Conservation (phyloP, 2,888 invertebrate genomes). For the Ennomos erosarius region DNA sequence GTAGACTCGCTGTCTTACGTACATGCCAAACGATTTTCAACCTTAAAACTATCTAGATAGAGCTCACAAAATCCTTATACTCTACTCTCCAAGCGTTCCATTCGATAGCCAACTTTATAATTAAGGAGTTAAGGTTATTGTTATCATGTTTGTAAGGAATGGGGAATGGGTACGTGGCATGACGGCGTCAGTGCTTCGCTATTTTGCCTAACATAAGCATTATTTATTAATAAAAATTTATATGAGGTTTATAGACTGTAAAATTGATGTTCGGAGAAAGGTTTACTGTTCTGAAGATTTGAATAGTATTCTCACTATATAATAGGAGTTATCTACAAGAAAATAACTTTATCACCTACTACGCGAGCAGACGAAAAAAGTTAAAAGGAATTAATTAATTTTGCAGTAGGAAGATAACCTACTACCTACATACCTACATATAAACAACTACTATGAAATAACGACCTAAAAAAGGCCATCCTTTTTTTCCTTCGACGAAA, state of each 20-base stretch:
- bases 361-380: too few relatives aligned
- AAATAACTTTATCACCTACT: neutral
- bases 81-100: neutral
- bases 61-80: constrained; percentile 11
- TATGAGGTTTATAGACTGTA: constrained; percentile 24
- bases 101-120: constrained; percentile 5
- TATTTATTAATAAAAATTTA: constrained; percentile 14
- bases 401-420: too few relatives aligned
- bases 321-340: neutral
- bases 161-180: constrained; percentile 20
- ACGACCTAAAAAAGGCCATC: too few relatives aligned
- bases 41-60: constrained; percentile 5
- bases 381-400: too few relatives aligned
- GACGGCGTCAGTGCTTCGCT: constrained; percentile 22
- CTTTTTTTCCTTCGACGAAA: too few relatives aligned
- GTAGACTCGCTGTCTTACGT: constrained; percentile 29
- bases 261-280: constrained; percentile 11
- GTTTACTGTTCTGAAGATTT: constrained; percentile 12
- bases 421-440: too few relatives aligned
- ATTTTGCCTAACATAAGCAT: constrained; percentile 22
- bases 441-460: too few relatives aligned
- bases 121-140: constrained; percentile 8
- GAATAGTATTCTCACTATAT: neutral
- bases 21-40: constrained; percentile 5
- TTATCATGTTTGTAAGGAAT: neutral